Conservation (phyloP, 2,797 vertebrate genomes). For the Acanthis flammea region DNA sequence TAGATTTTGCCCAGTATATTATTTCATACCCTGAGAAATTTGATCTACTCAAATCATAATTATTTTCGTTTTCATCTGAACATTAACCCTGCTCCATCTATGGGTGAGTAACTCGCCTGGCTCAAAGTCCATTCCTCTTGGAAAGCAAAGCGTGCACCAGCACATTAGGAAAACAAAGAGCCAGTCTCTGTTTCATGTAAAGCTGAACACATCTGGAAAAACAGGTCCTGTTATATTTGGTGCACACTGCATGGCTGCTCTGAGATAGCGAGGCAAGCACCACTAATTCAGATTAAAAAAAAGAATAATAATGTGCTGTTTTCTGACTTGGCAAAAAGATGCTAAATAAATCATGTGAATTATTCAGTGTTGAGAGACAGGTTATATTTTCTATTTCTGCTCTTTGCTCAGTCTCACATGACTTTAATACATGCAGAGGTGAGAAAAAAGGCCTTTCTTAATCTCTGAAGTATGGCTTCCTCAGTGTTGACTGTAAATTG, state of each 20-base stretch:
- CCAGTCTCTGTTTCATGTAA: slow-evolving; percentile 48
- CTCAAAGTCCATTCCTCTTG: background rate
- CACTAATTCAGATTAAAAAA: background rate
- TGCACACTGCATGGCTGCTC: background rate
- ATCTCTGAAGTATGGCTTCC: background rate
- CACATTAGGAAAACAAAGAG: slow-evolving; percentile 47
- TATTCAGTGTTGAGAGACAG: slow-evolving; percentile 18
- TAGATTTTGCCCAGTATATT: background rate
- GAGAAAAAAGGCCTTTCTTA: background rate
- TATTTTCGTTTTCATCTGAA: slow-evolving; percentile 43
- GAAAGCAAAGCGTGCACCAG: background rate
- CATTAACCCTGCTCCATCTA: slow-evolving; percentile 5
- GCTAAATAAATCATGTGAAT: slow-evolving; percentile 21
- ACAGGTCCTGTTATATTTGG: slow-evolving; percentile 4
- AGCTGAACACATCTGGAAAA: slow-evolving; percentile 10
- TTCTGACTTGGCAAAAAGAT: slow-evolving; percentile 22
- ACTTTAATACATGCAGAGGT: background rate
- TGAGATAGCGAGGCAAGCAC: background rate
- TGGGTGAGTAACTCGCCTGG: background rate
- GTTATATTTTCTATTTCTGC: slow-evolving; percentile 22
- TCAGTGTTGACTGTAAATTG: background rate
- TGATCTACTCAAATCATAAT: slow-evolving; percentile 41
- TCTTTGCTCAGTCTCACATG: slow-evolving; percentile 2
- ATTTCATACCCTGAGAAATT: slow-evolving; percentile 56
- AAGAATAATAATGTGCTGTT: slow-evolving; percentile 5